A percentile compares a stretch with the other conserved stretches of the same genome.
These are phyloP conservation scores for Lepidonotus clava DNA, from an alignment of 2,888 invertebrate species.

Conservation along the genomic window DNA sequence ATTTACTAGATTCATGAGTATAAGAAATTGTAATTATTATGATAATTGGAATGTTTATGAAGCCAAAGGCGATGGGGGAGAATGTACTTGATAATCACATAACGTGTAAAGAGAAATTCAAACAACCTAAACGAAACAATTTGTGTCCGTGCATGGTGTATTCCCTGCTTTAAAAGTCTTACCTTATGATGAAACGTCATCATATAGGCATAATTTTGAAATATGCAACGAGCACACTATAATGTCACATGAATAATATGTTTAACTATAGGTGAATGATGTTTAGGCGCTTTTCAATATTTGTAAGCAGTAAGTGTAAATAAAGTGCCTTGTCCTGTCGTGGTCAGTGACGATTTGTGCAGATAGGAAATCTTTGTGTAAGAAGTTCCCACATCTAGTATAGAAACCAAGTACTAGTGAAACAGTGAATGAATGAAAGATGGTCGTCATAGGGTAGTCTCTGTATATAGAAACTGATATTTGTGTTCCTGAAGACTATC, in stretches of 20 bases:
- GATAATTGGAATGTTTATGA: too few relatives aligned
- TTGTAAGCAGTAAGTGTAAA: slow-evolving; percentile 3
- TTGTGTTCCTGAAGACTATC: neutral
- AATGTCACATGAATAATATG: neutral
- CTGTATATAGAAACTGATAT: neutral
- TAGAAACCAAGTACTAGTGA: neutral
- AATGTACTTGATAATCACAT: too few relatives aligned
- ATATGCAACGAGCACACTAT: neutral
- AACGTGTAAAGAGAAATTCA: too few relatives aligned
- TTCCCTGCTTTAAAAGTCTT: neutral
- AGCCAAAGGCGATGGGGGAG: too few relatives aligned
- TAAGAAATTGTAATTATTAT: too few relatives aligned
- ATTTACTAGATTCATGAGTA: too few relatives aligned
- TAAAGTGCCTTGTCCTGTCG: slow-evolving; percentile 43
- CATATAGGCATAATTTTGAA: neutral
- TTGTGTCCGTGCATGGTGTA: neutral
- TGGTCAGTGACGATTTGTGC: neutral
- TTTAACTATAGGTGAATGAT: neutral
- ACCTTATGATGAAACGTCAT: neutral
- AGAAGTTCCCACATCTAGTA: neutral
- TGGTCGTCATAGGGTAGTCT: neutral
- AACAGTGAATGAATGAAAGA: neutral
- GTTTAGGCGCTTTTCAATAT: neutral
- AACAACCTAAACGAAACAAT: too few relatives aligned
- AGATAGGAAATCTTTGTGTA: neutral